Evolutionary conservation across 2,888 invertebrate species (phyloP).

Genomic region (Caenorhabditis zanzibari): DNA sequence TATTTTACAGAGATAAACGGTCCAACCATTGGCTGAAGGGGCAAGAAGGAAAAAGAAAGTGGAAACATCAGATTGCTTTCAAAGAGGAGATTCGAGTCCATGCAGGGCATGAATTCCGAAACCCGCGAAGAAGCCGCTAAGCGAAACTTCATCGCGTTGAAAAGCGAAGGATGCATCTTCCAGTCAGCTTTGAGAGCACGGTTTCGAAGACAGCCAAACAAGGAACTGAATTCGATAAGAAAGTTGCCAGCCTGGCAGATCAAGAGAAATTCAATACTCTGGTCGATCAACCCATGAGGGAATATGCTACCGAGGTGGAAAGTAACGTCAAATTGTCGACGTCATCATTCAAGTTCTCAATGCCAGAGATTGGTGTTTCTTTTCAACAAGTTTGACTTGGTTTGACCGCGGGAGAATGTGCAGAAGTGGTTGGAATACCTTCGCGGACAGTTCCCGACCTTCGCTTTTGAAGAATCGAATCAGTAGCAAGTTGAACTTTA

Average conservation of each 20-base stretch:
- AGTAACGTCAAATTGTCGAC: conserved; percentile 86
- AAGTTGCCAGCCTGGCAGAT: conserved; percentile 64
- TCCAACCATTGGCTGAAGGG: too few relatives aligned
- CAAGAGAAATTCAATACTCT: conserved; percentile 82
- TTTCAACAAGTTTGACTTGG: conserved; percentile 91
- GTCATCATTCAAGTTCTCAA: conserved; percentile 91
- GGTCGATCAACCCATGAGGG: conserved; percentile 89
- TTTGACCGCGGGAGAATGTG: conserved; percentile 93
- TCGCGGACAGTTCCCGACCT: conserved; percentile 90
- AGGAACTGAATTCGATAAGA: conserved; percentile 65
- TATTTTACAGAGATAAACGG: too few relatives aligned
- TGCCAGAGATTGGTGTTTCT: conserved; percentile 94
- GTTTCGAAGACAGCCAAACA: conserved; percentile 57
- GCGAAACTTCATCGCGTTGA: conserved; percentile 59
- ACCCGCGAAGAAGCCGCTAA: conserved; percentile 68
- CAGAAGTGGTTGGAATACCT: conserved; percentile 94
- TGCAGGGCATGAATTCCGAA: conserved; percentile 86
- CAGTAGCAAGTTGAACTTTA: conserved; percentile 92
- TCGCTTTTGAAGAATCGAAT: conserved; percentile 89
- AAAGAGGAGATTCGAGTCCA: conserved; percentile 95
- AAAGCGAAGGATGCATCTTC: conserved; percentile 64
- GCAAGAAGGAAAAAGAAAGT: too few relatives aligned
- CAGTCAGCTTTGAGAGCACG: conserved; percentile 59
- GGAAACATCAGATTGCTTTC: too few relatives aligned
- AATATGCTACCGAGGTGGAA: conserved; percentile 95